Percentiles rank a stretch among this genome's conserved stretches.
Conservation (phyloP, 92 coral and sea anemone genomes). For the Umimayanthus kanabou region DNA sequence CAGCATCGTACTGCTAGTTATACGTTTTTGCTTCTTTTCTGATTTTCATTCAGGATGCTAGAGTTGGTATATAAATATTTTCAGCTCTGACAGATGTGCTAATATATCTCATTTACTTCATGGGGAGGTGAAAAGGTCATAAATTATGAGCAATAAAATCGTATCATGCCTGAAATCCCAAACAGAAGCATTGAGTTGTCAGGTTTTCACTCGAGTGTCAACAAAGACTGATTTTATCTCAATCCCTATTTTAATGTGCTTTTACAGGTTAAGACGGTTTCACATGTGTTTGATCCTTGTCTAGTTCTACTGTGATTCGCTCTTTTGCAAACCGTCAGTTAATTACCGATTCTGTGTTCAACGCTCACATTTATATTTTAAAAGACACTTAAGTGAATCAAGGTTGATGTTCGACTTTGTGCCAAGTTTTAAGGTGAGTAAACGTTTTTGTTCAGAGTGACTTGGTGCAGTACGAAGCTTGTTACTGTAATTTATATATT, state of each 20-base stretch:
- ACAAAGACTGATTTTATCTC: conserved; percentile 2
- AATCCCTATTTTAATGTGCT: background rate
- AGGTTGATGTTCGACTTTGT: conserved; percentile 29
- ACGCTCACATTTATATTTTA: background rate
- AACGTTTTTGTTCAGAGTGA: background rate
- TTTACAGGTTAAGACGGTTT: background rate
- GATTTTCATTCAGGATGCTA: background rate
- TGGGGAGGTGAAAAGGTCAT: conserved; percentile 45
- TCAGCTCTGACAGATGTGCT: conserved; percentile 33
- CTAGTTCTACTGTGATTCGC: conserved; percentile 11
- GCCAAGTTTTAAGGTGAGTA: conserved; percentile 18
- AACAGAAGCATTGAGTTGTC: conserved; percentile 25
- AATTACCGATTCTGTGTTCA: background rate
- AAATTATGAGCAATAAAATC: conserved; percentile 41
- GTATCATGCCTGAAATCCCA: conserved; percentile 44
- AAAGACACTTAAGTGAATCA: background rate
- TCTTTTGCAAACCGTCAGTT: background rate
- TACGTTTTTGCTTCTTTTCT: background rate
- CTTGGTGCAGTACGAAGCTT: background rate
- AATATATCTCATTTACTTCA: conserved; percentile 44
- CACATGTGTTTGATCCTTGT: background rate
- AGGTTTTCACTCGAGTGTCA: conserved; percentile 41
- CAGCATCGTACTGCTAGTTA: background rate
- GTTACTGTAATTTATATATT: background rate
- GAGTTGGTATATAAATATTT: background rate